Percentiles rank a stretch among this genome's conserved stretches.
These are phyloP conservation scores for Hirundichthys speculiger DNA, from an alignment of 2,113 vertebrate species.

Conservation along the genomic window DNA sequence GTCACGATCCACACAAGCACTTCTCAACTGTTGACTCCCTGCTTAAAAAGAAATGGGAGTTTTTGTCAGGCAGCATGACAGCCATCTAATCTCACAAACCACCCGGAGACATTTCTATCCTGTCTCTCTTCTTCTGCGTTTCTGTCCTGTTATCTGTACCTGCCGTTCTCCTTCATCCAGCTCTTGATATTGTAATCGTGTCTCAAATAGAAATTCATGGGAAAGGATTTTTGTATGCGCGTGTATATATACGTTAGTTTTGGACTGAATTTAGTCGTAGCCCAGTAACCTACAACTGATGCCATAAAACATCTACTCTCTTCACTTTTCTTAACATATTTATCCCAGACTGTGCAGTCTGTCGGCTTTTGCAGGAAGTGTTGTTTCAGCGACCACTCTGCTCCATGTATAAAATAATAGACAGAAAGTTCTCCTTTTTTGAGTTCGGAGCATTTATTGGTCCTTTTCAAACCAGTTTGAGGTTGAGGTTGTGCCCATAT, in stretches of 20 bases:
- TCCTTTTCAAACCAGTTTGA: too few species aligned
- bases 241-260: neutral
- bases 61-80: constrained; percentile 6
- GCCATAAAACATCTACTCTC: too few species aligned
- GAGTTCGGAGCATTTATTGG: too few species aligned
- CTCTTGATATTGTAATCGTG: neutral
- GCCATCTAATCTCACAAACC: constrained; percentile 36
- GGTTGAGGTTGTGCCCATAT: too few species aligned
- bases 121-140: neutral
- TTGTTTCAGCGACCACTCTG: too few species aligned
- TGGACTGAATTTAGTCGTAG: neutral
- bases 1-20: neutral
- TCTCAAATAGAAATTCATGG: neutral
- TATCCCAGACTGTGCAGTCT: too few species aligned
- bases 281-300: too few species aligned
- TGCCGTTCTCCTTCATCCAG: neutral
- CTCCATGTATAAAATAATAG: too few species aligned
- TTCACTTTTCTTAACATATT: too few species aligned
- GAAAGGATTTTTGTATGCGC: neutral
- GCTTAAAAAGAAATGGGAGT: neutral
- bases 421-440: too few species aligned
- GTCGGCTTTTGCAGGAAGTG: too few species aligned
- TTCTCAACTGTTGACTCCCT: constrained; percentile 12
- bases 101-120: constrained; percentile 3
- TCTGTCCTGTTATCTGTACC: neutral